Evolutionary conservation across 1,140 invertebrate genomes (phyloP), one percentile per base, ranked within the genome.

Genomic region (Bradysia coprophila): DNA sequence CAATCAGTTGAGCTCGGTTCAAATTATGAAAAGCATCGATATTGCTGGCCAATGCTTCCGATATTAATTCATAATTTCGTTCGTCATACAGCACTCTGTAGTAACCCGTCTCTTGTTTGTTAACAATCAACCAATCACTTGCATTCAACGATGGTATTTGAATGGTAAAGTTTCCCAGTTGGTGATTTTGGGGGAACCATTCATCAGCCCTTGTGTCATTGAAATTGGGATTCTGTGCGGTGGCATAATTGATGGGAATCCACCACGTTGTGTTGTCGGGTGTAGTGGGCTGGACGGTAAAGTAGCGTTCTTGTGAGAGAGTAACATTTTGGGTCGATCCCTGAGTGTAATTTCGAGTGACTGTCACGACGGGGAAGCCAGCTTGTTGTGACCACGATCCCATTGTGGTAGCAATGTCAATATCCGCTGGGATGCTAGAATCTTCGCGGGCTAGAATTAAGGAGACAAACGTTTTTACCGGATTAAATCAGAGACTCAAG

Each of bases 371-470:
- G 0, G 87, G 87, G 59, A 77, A 91, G 2, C 86, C 85, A n/a
- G 78, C 64, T 53, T 88, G 80, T 2, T 68, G 59, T 0, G 78
- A 83, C 87, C 87, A 92, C 0, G 76, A 75, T 49, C 85, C 73
- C 81, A 91, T 82, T 22, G 89, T 75, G 2, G 63, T 53, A 40
- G 73, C 72, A 1, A 89, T 62, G n/a, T 65, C 66, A 9, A 74
- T 46, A 28, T 66, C 55, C 2, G 52, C 44, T 1, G 67, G 58
- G 2, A 71, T 45, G 0, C 59, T 49, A 13, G 56, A 61, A 9
- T 59, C 54, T 31, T 31, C 28, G 8, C 8, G 28, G 8, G 8
- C 8, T n/a, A 64, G 13, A 90, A 61, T 13, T 70, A 66, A 0
- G 50, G 44, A 69, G 78, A 86, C 4, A 86, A 55, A 46, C 81